Conservation (phyloP, 2,797 vertebrate genomes). For the Xiphorhynchus erythropygius region DNA sequence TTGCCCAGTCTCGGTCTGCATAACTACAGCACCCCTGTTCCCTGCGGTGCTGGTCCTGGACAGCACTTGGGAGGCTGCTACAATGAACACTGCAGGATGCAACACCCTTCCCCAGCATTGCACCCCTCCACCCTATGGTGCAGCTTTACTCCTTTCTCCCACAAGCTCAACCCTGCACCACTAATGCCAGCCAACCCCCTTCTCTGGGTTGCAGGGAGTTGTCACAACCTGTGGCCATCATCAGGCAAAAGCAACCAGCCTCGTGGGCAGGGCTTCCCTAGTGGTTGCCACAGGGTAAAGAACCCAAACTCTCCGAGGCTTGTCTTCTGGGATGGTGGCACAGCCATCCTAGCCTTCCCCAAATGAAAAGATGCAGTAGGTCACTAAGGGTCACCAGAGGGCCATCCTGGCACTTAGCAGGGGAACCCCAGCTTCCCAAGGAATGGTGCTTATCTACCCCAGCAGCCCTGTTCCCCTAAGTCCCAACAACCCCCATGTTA, state of each 20-base stretch:
- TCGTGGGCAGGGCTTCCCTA: not conserved
- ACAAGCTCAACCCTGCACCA: not conserved
- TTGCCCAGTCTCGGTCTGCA: not conserved
- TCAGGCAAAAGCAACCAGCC: not conserved
- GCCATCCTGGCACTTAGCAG: not conserved
- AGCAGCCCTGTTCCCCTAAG: not conserved
- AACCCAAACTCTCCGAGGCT: not conserved
- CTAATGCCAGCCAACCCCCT: not conserved
- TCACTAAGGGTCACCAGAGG: not conserved
- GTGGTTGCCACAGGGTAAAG: not conserved
- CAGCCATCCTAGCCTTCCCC: not conserved
- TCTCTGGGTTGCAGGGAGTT: not conserved
- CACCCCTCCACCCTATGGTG: fast-evolving
- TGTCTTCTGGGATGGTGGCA: not conserved
- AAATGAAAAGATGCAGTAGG: not conserved
- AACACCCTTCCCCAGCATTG: not conserved
- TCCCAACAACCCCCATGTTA: not conserved
- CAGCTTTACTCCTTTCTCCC: not conserved
- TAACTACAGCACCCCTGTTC: not conserved
- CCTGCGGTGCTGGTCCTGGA: not conserved
- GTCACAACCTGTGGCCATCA: not conserved
- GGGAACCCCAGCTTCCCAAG: not conserved
- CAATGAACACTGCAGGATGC: not conserved
- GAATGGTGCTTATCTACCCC: not conserved
- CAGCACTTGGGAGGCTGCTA: not conserved